Percentiles rank a stretch among this genome's conserved stretches.
phyloP scores from a whole-genome alignment of 2,113 vertebrate genomes.

The Carassius carassius region DNA sequence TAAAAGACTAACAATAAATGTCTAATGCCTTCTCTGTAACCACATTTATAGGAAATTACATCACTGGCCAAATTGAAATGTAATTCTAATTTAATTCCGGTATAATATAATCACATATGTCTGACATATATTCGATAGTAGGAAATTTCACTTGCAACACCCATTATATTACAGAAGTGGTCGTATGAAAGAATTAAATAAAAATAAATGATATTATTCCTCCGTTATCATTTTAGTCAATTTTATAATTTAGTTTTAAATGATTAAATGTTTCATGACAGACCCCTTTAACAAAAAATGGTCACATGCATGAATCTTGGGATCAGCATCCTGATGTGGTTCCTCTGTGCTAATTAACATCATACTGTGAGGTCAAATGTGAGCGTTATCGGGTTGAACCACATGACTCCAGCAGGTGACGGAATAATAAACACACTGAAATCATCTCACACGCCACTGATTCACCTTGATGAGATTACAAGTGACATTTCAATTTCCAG shows the following conservation, averaged over 20 bases:
- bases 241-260: background rate
- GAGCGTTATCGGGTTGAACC: constrained; percentile 18
- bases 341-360: background rate
- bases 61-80: background rate
- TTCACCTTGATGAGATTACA: constrained; percentile 40
- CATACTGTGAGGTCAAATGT: constrained; percentile 11
- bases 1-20: background rate
- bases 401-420: constrained; percentile 12
- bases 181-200: background rate
- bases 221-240: too few species aligned
- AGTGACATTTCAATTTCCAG: constrained; percentile 43
- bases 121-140: background rate
- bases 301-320: background rate
- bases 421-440: constrained; percentile 33
- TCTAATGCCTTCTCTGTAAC: background rate
- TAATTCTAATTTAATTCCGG: background rate
- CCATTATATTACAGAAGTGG: background rate
- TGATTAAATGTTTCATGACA: background rate
- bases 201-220: background rate
- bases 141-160: background rate
- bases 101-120: background rate
- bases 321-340: background rate
- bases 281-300: background rate
- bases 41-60: background rate
- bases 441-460: constrained; percentile 33